These are phyloP conservation scores for Phrynocephalus guinanensis DNA, from an alignment of 2,797 vertebrate species.

Conservation along the genomic window DNA sequence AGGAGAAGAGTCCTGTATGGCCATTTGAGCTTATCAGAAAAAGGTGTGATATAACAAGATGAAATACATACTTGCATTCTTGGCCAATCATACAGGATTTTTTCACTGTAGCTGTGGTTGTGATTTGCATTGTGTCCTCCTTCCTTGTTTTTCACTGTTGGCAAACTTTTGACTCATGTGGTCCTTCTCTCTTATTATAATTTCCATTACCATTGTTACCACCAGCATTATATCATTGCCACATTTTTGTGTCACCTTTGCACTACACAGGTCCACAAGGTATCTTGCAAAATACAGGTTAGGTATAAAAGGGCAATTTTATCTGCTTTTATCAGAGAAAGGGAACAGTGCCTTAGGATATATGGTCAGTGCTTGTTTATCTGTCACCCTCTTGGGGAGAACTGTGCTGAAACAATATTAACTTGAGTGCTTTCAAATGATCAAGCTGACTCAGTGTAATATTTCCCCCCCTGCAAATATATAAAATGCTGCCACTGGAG, in stretches of 20 bases:
- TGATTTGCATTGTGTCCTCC: background rate
- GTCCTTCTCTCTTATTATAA: background rate
- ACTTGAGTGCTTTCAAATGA: slow-evolving; percentile 3
- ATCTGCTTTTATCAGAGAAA: background rate
- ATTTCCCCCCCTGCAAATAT: background rate
- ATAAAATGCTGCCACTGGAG: background rate
- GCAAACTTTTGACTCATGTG: background rate
- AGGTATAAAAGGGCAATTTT: background rate
- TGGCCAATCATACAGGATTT: too few relatives aligned
- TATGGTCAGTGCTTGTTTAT: background rate
- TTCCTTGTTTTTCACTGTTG: background rate
- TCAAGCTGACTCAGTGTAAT: background rate
- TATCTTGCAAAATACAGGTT: background rate
- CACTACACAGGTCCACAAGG: background rate
- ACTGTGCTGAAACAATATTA: slow-evolving; percentile 6
- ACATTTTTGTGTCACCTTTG: background rate
- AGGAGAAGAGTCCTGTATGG: too few relatives aligned
- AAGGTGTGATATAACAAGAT: background rate
- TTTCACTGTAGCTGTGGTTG: background rate
- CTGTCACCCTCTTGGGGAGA: background rate
- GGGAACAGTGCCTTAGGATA: background rate
- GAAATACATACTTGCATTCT: too few relatives aligned
- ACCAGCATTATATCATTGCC: background rate
- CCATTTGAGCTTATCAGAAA: background rate
- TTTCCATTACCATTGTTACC: background rate